phyloP scores from a whole-genome alignment of 2,797 vertebrate species.

The Gymnopithys bicolor region DNA sequence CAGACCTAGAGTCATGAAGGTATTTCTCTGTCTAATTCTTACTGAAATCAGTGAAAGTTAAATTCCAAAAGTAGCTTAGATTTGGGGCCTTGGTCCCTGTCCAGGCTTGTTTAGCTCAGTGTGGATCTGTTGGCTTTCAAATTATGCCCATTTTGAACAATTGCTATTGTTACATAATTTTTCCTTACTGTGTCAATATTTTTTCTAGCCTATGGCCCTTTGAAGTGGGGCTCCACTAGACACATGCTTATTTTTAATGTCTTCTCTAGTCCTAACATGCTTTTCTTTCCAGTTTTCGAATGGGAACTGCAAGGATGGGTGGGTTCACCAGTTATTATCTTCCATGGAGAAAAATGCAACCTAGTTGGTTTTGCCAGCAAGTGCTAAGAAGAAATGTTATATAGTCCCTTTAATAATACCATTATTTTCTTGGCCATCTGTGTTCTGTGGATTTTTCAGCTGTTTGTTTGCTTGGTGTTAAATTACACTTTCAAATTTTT shows the following conservation, averaged over 20 bases:
- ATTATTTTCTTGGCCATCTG: background rate
- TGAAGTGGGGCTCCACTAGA: background rate
- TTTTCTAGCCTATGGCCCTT: slow-evolving; percentile 9
- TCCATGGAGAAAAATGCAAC: background rate
- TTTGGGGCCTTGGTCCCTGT: background rate
- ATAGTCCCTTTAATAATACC: background rate
- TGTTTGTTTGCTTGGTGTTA: background rate
- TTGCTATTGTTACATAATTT: slow-evolving; percentile 43
- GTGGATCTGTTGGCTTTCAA: background rate
- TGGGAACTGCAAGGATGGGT: background rate
- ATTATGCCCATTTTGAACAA: slow-evolving; percentile 18
- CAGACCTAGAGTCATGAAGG: background rate
- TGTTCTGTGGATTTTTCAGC: background rate
- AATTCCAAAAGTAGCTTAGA: background rate
- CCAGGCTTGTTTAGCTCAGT: background rate
- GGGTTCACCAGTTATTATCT: background rate
- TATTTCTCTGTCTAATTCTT: background rate
- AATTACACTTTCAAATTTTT: background rate
- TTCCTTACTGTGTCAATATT: slow-evolving; percentile 51
- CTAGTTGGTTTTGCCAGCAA: background rate
- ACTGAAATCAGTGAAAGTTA: background rate
- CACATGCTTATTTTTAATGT: background rate
- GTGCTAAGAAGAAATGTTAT: background rate
- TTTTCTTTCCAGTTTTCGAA: slow-evolving; percentile 29
- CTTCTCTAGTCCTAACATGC: background rate